A percentile compares a stretch with the other conserved stretches of the same genome.
Evolutionary conservation across 2,797 vertebrate species (phyloP).

Genomic region (Halcyon leucocephala): DNA sequence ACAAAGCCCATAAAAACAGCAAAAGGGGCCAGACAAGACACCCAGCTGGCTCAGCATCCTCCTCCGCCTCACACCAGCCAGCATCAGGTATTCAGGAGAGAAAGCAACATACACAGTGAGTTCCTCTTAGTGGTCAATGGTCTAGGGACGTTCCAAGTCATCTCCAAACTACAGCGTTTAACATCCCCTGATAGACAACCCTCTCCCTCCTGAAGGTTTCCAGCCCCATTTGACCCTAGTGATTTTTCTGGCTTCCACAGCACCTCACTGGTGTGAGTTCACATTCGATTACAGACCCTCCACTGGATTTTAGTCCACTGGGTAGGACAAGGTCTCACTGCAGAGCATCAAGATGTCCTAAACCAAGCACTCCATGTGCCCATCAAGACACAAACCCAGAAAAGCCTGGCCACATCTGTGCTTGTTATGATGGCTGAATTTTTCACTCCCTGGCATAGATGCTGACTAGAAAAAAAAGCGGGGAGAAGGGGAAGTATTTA

Average conservation of each 20-base stretch:
- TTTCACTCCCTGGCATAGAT: neutral
- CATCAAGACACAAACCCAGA: rapidly evolving
- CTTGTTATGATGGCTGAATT: rapidly evolving
- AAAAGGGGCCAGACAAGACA: neutral
- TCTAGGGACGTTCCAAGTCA: no score
- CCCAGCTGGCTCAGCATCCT: neutral
- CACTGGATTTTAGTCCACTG: no score
- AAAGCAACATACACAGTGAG: rapidly evolving
- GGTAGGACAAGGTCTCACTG: neutral
- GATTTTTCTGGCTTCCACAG: rapidly evolving
- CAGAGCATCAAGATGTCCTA: neutral
- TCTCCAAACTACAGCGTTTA: neutral
- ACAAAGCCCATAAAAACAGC: neutral
- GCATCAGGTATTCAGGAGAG: rapidly evolving
- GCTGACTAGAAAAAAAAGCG: no score
- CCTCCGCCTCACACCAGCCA: neutral
- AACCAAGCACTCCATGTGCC: rapidly evolving
- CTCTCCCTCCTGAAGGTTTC: neutral
- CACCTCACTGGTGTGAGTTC: rapidly evolving
- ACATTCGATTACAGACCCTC: rapidly evolving
- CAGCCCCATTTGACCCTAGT: neutral
- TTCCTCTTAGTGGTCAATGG: neutral
- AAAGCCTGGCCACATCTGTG: rapidly evolving
- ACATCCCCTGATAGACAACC: rapidly evolving
- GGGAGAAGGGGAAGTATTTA: rapidly evolving